Evolutionary conservation across 2,113 vertebrate species (phyloP), one percentile per base, ranked within the genome.

Genomic region (Prunella fulvescens): DNA sequence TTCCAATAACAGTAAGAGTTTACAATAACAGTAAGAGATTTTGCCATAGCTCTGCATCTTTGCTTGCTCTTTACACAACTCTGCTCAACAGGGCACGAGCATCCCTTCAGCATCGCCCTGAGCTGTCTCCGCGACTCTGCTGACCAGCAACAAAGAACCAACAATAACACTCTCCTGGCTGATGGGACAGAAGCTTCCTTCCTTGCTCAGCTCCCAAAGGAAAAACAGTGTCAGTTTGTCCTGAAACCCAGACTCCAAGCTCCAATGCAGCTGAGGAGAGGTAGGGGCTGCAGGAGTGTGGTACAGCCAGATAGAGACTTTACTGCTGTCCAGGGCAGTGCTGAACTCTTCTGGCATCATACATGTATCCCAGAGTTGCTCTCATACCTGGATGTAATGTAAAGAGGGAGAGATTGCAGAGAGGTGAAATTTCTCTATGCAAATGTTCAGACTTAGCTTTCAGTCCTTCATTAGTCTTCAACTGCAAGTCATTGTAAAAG

Each of bases 91-190:
- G 98, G 98, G 26, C 98, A 98, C 0, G 98, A 98, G 79, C 85
- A 97, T 77, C 98, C 98, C 23, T 98, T 98, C 93, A 98, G 98
- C 89, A 98, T 98, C 0, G 88, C 96, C 12, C 29, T 97, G 77
- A 96, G 86, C 94, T 97, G 92, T 47, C 80, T 98, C 54, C 95
- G 88, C 70, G 96, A 97, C 31, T 91, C 95, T 16, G 57, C 92
- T 58, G 97, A 97, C 33, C 95, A 97, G 42, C 84, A 91, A 14
- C 94, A 93, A 54, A 95, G 90, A 82, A 95, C 92, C 60, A 92
- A 95, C 90, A 90, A 94, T 12, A 96, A 96, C 56, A 72, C 81
- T 31, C 85, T 96, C 35, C 85, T 93, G 64, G 66, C 90, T 39
- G 96, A 97, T 47, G 92, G 94, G 24, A 88, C 93, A 39, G 95